Percentiles rank a stretch among this genome's conserved stretches.
phyloP scores from a whole-genome alignment of 2,113 vertebrate genomes.

The Pyxicephalus adspersus region DNA sequence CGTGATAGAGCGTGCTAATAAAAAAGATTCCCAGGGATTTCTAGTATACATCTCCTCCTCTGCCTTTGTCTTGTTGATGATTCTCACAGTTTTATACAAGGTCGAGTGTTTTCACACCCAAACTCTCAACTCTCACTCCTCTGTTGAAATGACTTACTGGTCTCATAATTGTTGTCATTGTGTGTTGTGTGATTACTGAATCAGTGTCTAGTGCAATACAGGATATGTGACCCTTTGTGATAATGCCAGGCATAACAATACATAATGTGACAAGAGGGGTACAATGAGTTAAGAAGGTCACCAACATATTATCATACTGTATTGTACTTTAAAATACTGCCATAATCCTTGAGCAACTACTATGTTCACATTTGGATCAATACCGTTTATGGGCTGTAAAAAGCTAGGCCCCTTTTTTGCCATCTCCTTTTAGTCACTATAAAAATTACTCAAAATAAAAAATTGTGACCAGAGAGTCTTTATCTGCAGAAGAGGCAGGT shows the following conservation, averaged over 20 bases:
- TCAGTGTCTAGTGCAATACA: neutral
- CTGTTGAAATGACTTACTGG: fast-evolving
- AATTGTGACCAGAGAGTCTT: too few relatives aligned
- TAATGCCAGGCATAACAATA: neutral
- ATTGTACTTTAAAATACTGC: too few relatives aligned
- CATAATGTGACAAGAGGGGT: neutral
- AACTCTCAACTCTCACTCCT: conserved; percentile 12
- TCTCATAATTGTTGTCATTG: neutral
- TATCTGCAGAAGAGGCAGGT: too few relatives aligned
- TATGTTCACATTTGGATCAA: too few relatives aligned
- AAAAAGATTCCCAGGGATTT: conserved; percentile 60
- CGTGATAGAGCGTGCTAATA: conserved; percentile 62
- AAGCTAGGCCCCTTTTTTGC: too few relatives aligned
- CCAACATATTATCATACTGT: neutral
- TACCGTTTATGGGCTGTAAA: too few relatives aligned
- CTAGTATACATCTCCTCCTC: conserved; percentile 54
- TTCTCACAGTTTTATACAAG: conserved; percentile 56
- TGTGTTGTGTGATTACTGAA: conserved; percentile 47
- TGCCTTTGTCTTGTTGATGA: conserved; percentile 63
- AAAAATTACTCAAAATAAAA: too few relatives aligned
- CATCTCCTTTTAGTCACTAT: too few relatives aligned
- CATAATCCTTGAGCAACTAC: too few relatives aligned
- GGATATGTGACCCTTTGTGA: neutral
- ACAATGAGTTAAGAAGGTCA: neutral
- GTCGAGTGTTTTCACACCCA: conserved; percentile 33